Conservation (phyloP, 1,140 invertebrate genomes). For the Drosophila subpulchrella region DNA sequence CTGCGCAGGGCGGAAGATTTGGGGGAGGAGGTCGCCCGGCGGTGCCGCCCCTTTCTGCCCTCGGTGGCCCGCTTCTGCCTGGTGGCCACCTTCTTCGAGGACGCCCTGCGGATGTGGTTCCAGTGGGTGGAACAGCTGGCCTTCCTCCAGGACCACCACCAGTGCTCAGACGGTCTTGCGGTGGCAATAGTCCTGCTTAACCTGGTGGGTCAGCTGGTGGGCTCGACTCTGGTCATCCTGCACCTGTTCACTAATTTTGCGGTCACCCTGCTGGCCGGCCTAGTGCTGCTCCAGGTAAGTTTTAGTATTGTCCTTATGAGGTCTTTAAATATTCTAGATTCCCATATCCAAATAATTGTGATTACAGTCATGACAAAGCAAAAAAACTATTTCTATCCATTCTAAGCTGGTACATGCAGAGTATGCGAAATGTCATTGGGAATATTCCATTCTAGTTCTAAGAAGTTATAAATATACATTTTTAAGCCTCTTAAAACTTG, state of each 20-base stretch:
- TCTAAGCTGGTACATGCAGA: no score
- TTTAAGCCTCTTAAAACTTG: no score
- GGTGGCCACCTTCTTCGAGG: slow-evolving; percentile 50
- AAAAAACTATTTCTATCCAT: no score
- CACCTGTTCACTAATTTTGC: slow-evolving; percentile 29
- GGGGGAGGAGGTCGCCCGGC: slow-evolving; percentile 18
- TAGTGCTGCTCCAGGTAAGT: slow-evolving; percentile 19
- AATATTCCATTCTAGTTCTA: no score
- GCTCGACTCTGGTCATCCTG: slow-evolving; percentile 19
- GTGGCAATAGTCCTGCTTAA: slow-evolving; percentile 16
- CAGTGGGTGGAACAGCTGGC: slow-evolving; percentile 28
- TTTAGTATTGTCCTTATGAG: neutral
- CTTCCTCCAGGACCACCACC: slow-evolving; percentile 9
- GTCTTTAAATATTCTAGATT: no score
- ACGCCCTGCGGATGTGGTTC: slow-evolving; percentile 35
- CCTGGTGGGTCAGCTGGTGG: slow-evolving; percentile 37
- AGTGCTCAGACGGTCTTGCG: slow-evolving; percentile 9
- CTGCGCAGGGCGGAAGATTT: slow-evolving; percentile 17
- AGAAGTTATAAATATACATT: no score
- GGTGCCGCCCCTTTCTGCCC: slow-evolving; percentile 18
- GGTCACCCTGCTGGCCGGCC: slow-evolving; percentile 21
- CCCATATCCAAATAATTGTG: no score
- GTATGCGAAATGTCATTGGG: no score
- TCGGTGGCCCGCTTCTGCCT: slow-evolving; percentile 38
- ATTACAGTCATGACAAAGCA: no score